Evolutionary conservation across 2,113 vertebrate species (phyloP).

Genomic region (Empidonax traillii): DNA sequence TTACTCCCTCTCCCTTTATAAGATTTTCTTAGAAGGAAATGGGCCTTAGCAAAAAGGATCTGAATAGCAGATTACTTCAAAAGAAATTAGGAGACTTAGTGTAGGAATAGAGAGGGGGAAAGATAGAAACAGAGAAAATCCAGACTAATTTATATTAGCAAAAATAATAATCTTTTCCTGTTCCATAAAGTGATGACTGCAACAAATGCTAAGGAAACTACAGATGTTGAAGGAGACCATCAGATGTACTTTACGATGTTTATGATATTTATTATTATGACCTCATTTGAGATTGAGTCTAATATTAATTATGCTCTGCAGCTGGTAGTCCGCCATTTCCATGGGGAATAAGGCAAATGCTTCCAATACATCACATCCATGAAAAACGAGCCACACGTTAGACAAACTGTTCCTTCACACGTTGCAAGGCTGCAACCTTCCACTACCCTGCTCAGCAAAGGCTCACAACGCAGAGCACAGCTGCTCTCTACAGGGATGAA

Average conservation of each 20-base stretch:
- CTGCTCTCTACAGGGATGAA: not conserved
- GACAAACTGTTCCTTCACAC: not conserved
- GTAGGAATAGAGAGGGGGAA: not conserved
- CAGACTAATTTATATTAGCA: not conserved
- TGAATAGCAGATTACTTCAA: not conserved
- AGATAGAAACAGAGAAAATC: not conserved
- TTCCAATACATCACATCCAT: not conserved
- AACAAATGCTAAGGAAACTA: not conserved
- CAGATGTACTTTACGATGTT: not conserved
- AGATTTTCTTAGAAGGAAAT: not conserved
- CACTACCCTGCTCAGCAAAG: not conserved
- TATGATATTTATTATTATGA: slow-evolving; percentile 20
- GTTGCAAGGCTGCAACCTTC: not conserved
- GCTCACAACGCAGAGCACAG: not conserved
- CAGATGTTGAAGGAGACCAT: not conserved
- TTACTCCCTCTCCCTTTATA: not conserved
- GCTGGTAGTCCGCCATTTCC: not conserved
- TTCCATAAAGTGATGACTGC: not conserved
- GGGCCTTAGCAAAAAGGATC: not conserved
- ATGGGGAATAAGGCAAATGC: not conserved
- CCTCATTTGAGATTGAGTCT: slow-evolving; percentile 13
- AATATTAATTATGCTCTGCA: not conserved
- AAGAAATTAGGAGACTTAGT: not conserved
- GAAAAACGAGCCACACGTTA: not conserved
- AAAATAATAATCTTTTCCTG: not conserved